A percentile compares a stretch with the other conserved stretches of the same genome.
Evolutionary conservation across 2,888 invertebrate species (phyloP).

Genomic region (Tubulanus polymorphus): DNA sequence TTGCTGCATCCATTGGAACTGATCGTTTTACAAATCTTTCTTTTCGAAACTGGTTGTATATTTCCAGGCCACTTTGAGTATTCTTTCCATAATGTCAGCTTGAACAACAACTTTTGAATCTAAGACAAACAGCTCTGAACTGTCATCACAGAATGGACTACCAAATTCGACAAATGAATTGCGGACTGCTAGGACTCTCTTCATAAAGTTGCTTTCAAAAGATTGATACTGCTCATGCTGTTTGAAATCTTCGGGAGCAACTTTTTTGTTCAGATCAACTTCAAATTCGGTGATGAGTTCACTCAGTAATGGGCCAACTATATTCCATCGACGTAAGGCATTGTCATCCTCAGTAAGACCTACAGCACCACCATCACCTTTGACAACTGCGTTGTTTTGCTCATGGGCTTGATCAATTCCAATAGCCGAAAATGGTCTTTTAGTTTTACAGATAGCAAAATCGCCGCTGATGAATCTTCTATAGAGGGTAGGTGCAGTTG

Average conservation of each 20-base stretch:
- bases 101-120: not conserved
- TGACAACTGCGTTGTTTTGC: slow-evolving; percentile 8
- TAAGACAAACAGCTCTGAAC: not conserved
- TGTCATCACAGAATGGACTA: not conserved
- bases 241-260: not conserved
- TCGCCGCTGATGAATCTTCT: slow-evolving; percentile 9
- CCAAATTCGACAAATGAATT: not conserved
- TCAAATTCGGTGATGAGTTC: slow-evolving; percentile 3
- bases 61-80: not conserved
- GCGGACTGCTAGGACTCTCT: not conserved
- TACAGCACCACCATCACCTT: slow-evolving; percentile 11
- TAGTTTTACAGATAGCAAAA: slow-evolving; percentile 13
- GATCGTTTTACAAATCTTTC: not conserved
- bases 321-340: not conserved
- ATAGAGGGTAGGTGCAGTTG: slow-evolving; percentile 1
- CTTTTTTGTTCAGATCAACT: not conserved
- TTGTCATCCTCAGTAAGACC: not conserved
- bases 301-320: not conserved
- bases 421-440: slow-evolving; percentile 8
- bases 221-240: not conserved
- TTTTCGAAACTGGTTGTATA: not conserved
- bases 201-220: not conserved
- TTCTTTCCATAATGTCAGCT: not conserved
- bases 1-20: not conserved
- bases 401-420: slow-evolving; percentile 13